A percentile compares a stretch with the other conserved stretches of the same genome.
Evolutionary conservation across 2,113 vertebrate species (phyloP).

Genomic region (Chunga burmeisteri): DNA sequence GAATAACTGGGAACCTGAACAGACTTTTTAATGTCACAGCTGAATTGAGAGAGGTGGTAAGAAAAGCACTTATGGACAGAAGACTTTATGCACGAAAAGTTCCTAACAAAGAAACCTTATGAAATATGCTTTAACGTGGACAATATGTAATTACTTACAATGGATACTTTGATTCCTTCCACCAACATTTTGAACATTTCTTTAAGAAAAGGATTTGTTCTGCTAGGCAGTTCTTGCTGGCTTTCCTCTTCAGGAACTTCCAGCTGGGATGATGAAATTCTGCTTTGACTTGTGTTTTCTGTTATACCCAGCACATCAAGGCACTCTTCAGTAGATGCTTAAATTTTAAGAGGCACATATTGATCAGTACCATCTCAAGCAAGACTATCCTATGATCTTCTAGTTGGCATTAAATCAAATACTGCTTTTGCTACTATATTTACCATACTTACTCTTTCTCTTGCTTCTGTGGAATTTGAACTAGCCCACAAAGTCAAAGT

Average conservation of each 20-base stretch:
- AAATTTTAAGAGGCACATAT: slow-evolving; percentile 19
- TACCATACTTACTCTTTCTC: neutral
- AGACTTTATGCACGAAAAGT: neutral
- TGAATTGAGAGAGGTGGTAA: neutral
- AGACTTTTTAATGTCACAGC: neutral
- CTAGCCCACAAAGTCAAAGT: neutral
- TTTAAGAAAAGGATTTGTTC: slow-evolving; percentile 87
- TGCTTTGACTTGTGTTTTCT: slow-evolving; percentile 79
- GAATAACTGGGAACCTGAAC: neutral
- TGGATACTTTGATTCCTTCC: slow-evolving; percentile 86
- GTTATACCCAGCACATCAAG: slow-evolving; percentile 87
- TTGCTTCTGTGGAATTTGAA: neutral
- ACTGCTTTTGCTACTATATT: neutral
- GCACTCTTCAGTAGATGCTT: slow-evolving; percentile 86
- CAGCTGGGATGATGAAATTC: slow-evolving; percentile 67
- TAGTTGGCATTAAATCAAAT: neutral
- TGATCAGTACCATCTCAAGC: neutral
- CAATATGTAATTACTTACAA: slow-evolving; percentile 76
- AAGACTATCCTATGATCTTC: neutral
- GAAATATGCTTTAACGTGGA: neutral
- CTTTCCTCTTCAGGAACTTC: slow-evolving; percentile 80
- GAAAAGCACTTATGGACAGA: neutral
- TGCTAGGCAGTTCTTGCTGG: slow-evolving; percentile 69
- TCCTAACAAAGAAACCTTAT: neutral
- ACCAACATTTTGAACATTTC: slow-evolving; percentile 88